Base-by-base conservation (phyloP, 2,797 vertebrate genomes). In the Xerus rutilus region DNA sequence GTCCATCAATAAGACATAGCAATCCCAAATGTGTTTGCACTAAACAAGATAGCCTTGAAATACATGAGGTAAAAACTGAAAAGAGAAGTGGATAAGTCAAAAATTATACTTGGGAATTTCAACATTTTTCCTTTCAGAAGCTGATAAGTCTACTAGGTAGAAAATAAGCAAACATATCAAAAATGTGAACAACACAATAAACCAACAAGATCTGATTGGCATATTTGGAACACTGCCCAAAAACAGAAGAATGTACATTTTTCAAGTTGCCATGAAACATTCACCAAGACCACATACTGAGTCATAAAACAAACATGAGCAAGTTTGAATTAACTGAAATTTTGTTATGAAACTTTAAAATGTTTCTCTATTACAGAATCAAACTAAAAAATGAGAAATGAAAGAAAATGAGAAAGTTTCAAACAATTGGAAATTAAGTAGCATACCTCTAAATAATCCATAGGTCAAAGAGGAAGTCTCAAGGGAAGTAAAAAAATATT, bases 391-490 rank as follows among this genome's bases (percentile, higher is more conserved):
- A 67, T 52, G n/a, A 57, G 30, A 89, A 59, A 18, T 49, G 28
- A 67, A 83, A 65, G 39, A 83, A 88, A 91, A 84, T 14, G 39
- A 74, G 14, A 62, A 45, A 57, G 20, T 30, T 65, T 25, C 54
- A 87, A 96, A 83, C 20, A 84, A 67, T 6, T 95, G 62, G 47
- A 96, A 85, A 88, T 39, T 79, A 93, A 92, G 57, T 17, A 82
- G 49, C 7, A 54, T 72, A 85, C 3, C 2, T 77, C 49, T 76
- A 92, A 89, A 88, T 79, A 89, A 88, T 54, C 20, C 43, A 69
- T 88, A 87, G 30, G 21, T 87, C 64, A 91, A 95, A 79, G 35
- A 35, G 18, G 35, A 91, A 47, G 67, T 92, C 67, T 85, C 23
- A 81, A 87, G 67, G 67, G n/a, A 91, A 79, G 15, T 72, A 47